A percentile compares a stretch with the other conserved stretches of the same genome.
Conservation (phyloP, 2,888 invertebrate species). For the Gnatocerus cornutus region DNA sequence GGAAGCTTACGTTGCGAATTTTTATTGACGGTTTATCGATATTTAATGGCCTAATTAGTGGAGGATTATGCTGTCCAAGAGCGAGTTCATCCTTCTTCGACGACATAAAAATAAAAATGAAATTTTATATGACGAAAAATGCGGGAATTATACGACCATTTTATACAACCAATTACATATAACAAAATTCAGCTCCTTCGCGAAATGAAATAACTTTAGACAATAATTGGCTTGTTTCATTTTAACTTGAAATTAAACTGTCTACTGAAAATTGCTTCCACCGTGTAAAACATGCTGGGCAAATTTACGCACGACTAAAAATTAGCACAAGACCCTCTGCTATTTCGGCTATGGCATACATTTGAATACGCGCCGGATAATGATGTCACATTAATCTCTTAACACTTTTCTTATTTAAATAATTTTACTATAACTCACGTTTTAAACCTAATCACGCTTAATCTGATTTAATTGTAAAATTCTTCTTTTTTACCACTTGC, state of each 20-base stretch:
- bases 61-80: slow-evolving; percentile 27
- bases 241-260: slow-evolving; percentile 21
- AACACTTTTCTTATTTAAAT: slow-evolving; percentile 16
- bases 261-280: slow-evolving; percentile 14
- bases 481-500: too few relatives aligned
- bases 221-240: slow-evolving; percentile 14
- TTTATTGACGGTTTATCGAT: slow-evolving; percentile 41
- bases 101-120: slow-evolving; percentile 23
- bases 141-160: slow-evolving; percentile 3
- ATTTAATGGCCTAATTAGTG: slow-evolving; percentile 45
- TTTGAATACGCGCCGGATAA: slow-evolving; percentile 17
- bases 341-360: not conserved
- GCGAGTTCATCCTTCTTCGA: slow-evolving; percentile 18
- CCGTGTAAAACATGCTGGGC: slow-evolving; percentile 16
- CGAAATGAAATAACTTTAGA: slow-evolving; percentile 8
- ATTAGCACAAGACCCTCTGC: slow-evolving; percentile 2
- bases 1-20: slow-evolving; percentile 33
- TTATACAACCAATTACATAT: slow-evolving; percentile 17
- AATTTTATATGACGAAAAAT: slow-evolving; percentile 15
- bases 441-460: slow-evolving; percentile 20
- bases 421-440: slow-evolving; percentile 17
- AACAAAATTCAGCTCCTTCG: slow-evolving; percentile 18
- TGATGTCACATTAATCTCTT: slow-evolving; percentile 25
- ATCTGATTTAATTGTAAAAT: slow-evolving; percentile 12
- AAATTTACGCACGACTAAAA: slow-evolving; percentile 19